Conservation (phyloP, 2,797 vertebrate species). For the Dallia pectoralis region DNA sequence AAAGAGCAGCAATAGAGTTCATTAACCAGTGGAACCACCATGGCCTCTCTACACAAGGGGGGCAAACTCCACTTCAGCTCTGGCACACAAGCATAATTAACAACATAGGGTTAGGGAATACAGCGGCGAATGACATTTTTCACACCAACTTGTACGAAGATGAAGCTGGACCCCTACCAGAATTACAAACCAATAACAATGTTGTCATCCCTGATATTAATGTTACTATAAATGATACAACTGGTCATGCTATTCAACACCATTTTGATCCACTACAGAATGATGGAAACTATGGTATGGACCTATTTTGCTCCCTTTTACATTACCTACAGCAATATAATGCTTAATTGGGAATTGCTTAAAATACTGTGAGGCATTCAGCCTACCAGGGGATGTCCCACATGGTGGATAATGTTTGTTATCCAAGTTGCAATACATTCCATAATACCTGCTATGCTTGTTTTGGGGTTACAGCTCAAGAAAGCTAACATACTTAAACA, state of each 20-base stretch:
- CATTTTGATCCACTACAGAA: slow-evolving; percentile 15
- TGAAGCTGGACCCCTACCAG: slow-evolving; percentile 15
- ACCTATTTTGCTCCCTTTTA: slow-evolving; percentile 19
- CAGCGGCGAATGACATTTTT: too few relatives aligned
- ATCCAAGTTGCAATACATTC: not conserved
- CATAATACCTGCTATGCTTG: too few relatives aligned
- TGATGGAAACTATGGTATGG: slow-evolving; percentile 13
- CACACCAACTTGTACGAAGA: too few relatives aligned
- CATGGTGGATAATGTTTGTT: not conserved
- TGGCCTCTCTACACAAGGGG: too few relatives aligned
- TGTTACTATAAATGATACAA: slow-evolving; percentile 18
- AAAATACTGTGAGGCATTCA: not conserved
- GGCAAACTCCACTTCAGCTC: too few relatives aligned
- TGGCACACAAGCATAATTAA: too few relatives aligned
- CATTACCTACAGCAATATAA: slow-evolving; percentile 12
- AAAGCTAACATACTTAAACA: too few relatives aligned
- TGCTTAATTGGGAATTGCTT: slow-evolving; percentile 5
- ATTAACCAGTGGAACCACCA: too few relatives aligned
- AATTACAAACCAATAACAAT: slow-evolving; percentile 20
- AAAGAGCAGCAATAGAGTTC: not conserved
- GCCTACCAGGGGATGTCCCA: not conserved
- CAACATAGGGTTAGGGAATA: too few relatives aligned
- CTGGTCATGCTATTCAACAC: slow-evolving; percentile 8
- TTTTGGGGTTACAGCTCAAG: too few relatives aligned
- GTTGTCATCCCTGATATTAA: slow-evolving; percentile 11